A percentile compares a stretch with the other conserved stretches of the same genome.
These are phyloP conservation scores for Lordiphosa mommai DNA, from an alignment of 1,140 invertebrate genomes.

Conservation along the genomic window DNA sequence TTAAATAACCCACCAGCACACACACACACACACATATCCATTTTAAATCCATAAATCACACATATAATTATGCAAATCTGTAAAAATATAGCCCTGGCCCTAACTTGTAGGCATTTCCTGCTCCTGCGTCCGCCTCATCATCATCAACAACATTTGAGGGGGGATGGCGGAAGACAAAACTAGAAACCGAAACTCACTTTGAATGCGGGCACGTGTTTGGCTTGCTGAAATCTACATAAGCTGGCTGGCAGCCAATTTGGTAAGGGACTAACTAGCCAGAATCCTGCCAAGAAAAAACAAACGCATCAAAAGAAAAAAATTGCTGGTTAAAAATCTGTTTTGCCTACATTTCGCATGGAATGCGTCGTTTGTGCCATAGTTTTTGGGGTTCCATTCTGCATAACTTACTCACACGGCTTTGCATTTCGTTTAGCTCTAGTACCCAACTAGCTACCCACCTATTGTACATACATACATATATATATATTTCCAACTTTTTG, in stretches of 20 bases:
- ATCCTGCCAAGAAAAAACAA: constrained; percentile 34
- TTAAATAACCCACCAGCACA: constrained; percentile 23
- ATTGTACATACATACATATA: constrained; percentile 26
- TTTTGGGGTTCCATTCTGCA: constrained; percentile 59
- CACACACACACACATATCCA: constrained; percentile 26
- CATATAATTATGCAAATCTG: constrained; percentile 74
- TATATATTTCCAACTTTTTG: constrained; percentile 62
- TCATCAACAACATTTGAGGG: constrained; percentile 2
- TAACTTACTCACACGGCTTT: constrained; percentile 50
- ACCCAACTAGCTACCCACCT: constrained; percentile 1
- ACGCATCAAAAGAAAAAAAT: constrained; percentile 49
- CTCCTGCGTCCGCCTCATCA: not conserved
- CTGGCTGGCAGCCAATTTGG: constrained; percentile 71
- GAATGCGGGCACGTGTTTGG: constrained; percentile 69
- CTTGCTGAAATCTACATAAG: constrained; percentile 74
- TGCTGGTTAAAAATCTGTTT: constrained; percentile 69
- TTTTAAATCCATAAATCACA: constrained; percentile 74
- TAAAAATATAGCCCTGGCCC: constrained; percentile 47
- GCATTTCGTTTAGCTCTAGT: constrained; percentile 8
- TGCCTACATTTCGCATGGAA: constrained; percentile 70
- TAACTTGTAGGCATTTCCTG: constrained; percentile 46
- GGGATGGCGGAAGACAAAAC: constrained; percentile 33
- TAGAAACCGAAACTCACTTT: constrained; percentile 57
- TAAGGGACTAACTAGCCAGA: constrained; percentile 62
- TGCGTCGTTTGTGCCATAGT: constrained; percentile 54